Evolutionary conservation across 2,113 vertebrate genomes (phyloP), one percentile per base, ranked within the genome.

Genomic region (Nesogale talazaci): DNA sequence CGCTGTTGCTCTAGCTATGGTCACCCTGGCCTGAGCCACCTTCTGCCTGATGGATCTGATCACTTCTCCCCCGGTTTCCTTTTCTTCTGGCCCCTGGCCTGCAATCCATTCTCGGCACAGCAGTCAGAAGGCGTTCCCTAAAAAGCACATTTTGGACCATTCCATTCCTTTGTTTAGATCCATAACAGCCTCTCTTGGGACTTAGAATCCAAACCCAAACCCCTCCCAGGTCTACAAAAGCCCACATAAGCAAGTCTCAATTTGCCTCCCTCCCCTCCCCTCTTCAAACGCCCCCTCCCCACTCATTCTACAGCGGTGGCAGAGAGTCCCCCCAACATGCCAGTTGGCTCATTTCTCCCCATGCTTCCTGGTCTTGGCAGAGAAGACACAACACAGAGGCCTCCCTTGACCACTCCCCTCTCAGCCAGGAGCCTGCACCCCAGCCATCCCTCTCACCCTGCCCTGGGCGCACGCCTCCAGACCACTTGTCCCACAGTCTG

Each of bases 131-230:
- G 76, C 40, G 36, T 34, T 77, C 56, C 69, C 23, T 52, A 11
- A 5, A 52, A 52, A 52, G 19, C 52, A 61, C 29, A 76, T 57
- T 92, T 70, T 59, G 36, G 57, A 74, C 56, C 63, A 82, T 86
- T 9, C 46, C 86, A 70, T 25, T 61, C 16, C 38, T 46, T 3
- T 83, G 46, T 77, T 79, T 29, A 70, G 14, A 70, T 63, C 38
- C 72, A 79, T n/a, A 34, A 3, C 23, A 63, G 25, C 74, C n/a
- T 83, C 46, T 76, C 78, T 61, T 67, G 19, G n/a, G 31, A 38
- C n/a, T 91, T 25, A 42, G 38, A 84, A 67, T 67, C 86, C 82
- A 69, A 96, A 83, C 36, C 36, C 69, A 74, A 92, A 63, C 9
- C 77, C 40, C 63, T 86, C 36, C 46, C n/a, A 67, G 36, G 52